A percentile compares a stretch with the other conserved stretches of the same genome.
These are phyloP conservation scores for Oophaga pumilio DNA, from an alignment of 2,113 vertebrate species.

Conservation along the genomic window DNA sequence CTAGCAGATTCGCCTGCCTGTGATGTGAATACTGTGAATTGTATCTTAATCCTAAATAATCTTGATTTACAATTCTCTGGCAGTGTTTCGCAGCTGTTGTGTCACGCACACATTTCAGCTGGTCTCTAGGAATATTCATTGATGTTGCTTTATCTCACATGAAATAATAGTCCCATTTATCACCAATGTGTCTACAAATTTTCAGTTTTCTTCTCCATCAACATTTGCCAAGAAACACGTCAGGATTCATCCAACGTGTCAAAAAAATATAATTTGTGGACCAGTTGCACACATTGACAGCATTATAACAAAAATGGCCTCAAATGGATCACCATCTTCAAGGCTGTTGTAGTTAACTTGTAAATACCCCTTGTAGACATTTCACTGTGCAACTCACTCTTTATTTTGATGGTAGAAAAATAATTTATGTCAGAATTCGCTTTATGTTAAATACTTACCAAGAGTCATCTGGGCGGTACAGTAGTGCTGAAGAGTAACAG, in stretches of 20 bases:
- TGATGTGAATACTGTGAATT: not conserved
- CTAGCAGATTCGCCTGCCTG: not conserved
- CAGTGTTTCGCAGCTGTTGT: conserved; percentile 11
- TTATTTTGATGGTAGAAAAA: too few species aligned
- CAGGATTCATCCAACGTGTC: not conserved
- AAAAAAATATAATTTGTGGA: not conserved
- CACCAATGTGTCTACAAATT: not conserved
- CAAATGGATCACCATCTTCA: not conserved
- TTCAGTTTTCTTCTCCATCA: conserved; percentile 21
- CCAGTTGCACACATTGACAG: too few species aligned
- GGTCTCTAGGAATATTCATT: conserved; percentile 26
- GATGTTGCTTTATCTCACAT: conserved; percentile 15
- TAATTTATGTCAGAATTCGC: too few species aligned
- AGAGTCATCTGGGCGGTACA: too few species aligned
- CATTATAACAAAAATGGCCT: not conserved
- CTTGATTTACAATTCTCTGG: not conserved
- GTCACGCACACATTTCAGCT: not conserved
- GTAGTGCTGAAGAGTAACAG: too few species aligned
- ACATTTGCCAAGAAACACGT: conserved; percentile 3
- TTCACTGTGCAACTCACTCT: too few species aligned
- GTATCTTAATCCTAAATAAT: conserved; percentile 5
- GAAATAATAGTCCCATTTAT: conserved; percentile 26
- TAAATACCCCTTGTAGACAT: too few species aligned
- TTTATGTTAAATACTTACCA: too few species aligned
- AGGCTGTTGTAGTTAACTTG: not conserved